A percentile compares a stretch with the other conserved stretches of the same genome.
These are phyloP conservation scores for Glossophaga mutica DNA, from an alignment of 2,797 vertebrate genomes.

Conservation along the genomic window DNA sequence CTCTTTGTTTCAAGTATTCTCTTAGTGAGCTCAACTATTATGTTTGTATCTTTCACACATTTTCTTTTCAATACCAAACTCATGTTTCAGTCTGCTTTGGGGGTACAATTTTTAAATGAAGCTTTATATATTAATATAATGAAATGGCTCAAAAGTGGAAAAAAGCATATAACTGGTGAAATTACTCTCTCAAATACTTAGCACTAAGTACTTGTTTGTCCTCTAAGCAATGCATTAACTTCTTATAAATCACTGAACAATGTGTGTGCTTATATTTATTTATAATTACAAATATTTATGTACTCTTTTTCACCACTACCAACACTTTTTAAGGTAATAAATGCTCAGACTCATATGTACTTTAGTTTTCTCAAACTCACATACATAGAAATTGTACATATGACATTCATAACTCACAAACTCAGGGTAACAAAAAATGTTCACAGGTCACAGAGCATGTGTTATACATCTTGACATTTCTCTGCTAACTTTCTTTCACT, in stretches of 20 bases:
- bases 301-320: not conserved
- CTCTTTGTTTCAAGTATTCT: not conserved
- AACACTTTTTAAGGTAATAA: not conserved
- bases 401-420: not conserved
- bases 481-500: not conserved
- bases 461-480: not conserved
- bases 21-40: not conserved
- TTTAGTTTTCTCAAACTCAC: not conserved
- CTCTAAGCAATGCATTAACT: not conserved
- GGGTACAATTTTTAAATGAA: not conserved
- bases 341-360: not conserved
- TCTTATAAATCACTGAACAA: not conserved
- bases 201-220: not conserved
- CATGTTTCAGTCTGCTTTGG: not conserved
- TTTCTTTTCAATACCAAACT: not conserved
- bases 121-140: not conserved
- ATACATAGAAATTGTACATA: not conserved
- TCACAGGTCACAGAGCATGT: not conserved
- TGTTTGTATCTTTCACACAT: not conserved
- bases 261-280: no score
- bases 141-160: not conserved
- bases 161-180: not conserved
- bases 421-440: not conserved
- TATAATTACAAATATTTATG: no score
- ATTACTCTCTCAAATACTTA: not conserved